phyloP scores from a whole-genome alignment of 2,113 vertebrate genomes.

The Prietella phreatophila region DNA sequence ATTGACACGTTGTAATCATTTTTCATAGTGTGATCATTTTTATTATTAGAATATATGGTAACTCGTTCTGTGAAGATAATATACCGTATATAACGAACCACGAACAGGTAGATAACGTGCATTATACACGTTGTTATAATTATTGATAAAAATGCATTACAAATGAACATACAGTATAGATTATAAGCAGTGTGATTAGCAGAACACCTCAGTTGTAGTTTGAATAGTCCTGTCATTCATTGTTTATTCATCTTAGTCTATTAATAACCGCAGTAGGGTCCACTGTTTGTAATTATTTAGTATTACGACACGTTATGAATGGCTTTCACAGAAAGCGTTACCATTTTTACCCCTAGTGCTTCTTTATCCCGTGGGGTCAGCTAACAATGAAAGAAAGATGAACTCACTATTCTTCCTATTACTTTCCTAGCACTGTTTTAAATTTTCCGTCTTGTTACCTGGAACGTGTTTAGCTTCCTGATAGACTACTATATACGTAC shows the following conservation, averaged over 20 bases:
- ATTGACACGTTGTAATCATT: not conserved
- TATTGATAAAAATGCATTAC: not conserved
- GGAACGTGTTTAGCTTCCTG: not conserved
- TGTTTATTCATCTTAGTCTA: not conserved
- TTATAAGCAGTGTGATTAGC: not conserved
- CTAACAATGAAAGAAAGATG: no score
- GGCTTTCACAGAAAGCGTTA: no score
- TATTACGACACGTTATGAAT: no score
- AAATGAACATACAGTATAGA: not conserved
- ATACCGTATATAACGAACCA: not conserved
- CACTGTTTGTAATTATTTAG: no score
- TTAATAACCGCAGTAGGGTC: no score
- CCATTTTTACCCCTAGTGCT: no score
- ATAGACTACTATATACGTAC: not conserved
- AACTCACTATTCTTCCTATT: no score
- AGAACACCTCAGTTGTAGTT: no score
- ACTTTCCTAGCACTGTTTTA: no score
- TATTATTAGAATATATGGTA: not conserved
- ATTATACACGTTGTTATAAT: not conserved
- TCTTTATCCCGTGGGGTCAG: no score
- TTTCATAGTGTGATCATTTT: not conserved
- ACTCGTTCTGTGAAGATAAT: not conserved
- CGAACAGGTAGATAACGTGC: not conserved
- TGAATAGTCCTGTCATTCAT: not conserved
- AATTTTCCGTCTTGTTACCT: no score